Conservation (phyloP, 2,113 vertebrate species). For the Chlorodrepanis virens region DNA sequence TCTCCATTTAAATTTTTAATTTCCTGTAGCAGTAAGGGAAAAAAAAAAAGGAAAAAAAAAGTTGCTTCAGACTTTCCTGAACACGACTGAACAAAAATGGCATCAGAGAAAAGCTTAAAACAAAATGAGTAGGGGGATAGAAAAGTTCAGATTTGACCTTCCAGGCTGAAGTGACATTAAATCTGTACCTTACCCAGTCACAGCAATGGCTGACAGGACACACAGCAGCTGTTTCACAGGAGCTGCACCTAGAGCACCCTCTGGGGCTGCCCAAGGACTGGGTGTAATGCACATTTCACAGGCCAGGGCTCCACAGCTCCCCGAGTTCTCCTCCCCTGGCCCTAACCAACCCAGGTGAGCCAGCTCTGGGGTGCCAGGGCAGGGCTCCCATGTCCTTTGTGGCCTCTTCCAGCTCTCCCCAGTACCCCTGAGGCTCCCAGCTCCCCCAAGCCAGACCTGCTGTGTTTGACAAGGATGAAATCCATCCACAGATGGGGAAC, state of each 20-base stretch:
- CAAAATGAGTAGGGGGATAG: background rate
- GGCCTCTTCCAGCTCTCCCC: background rate
- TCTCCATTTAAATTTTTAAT: background rate
- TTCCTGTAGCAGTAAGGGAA: background rate
- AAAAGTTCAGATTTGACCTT: background rate
- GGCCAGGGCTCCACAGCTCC: background rate
- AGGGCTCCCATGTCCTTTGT: background rate
- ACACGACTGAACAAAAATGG: background rate
- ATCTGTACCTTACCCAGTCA: background rate
- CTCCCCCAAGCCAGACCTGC: background rate
- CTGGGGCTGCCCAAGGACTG: background rate
- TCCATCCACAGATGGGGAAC: background rate
- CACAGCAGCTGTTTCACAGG: background rate
- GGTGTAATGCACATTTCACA: fast-evolving
- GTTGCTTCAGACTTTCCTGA: background rate
- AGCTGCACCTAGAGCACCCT: background rate
- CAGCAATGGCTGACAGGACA: background rate
- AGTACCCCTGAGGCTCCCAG: background rate
- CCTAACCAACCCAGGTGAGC: fast-evolving
- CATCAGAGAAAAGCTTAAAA: background rate
- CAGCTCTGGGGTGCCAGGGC: background rate
- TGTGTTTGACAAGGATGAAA: background rate
- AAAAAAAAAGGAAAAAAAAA: fast-evolving
- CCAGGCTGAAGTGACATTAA: background rate
- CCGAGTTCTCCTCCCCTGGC: background rate